A percentile compares a stretch with the other conserved stretches of the same genome.
phyloP scores from a whole-genome alignment of 2,888 invertebrate genomes.

The Sylvicola cinctus region DNA sequence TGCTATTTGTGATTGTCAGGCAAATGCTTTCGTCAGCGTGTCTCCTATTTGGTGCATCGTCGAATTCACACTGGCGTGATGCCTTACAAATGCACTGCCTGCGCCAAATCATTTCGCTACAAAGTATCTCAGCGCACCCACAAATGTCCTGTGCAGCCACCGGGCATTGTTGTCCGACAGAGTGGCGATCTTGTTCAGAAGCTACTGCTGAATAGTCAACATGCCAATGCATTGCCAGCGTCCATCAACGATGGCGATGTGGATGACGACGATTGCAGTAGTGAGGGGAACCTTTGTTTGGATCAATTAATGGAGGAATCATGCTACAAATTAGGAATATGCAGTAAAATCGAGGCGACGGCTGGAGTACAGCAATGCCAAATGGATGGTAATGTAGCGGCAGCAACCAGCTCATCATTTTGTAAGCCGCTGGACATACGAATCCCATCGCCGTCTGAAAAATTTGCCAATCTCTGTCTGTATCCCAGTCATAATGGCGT shows the following conservation, averaged over 20 bases:
- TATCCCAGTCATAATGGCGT: too few relatives aligned
- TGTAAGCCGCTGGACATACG: too few relatives aligned
- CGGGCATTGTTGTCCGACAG: slow-evolving; percentile 32
- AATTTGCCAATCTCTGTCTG: too few relatives aligned
- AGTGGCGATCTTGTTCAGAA: slow-evolving; percentile 29
- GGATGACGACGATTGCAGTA: slow-evolving; percentile 1
- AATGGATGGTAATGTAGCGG: too few relatives aligned
- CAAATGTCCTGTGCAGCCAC: slow-evolving; percentile 44
- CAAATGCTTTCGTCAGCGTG: slow-evolving; percentile 69
- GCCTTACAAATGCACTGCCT: slow-evolving; percentile 67
- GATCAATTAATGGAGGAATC: slow-evolving; percentile 25
- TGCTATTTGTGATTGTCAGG: slow-evolving; percentile 32
- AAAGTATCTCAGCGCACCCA: slow-evolving; percentile 72
- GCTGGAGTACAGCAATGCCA: too few relatives aligned
- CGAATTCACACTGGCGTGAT: slow-evolving; percentile 66
- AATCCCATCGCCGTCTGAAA: too few relatives aligned
- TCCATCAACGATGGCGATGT: neutral
- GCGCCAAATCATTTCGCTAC: slow-evolving; percentile 63
- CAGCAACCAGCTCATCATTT: too few relatives aligned
- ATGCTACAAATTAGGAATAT: slow-evolving; percentile 21
- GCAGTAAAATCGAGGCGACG: neutral
- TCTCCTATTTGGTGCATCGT: slow-evolving; percentile 66
- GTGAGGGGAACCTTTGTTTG: slow-evolving; percentile 14
- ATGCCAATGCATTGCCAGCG: slow-evolving; percentile 17
- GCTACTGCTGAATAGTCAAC: slow-evolving; percentile 18